Evolutionary conservation across 2,888 invertebrate genomes (phyloP).

Genomic region (Cheilosia vernalis): DNA sequence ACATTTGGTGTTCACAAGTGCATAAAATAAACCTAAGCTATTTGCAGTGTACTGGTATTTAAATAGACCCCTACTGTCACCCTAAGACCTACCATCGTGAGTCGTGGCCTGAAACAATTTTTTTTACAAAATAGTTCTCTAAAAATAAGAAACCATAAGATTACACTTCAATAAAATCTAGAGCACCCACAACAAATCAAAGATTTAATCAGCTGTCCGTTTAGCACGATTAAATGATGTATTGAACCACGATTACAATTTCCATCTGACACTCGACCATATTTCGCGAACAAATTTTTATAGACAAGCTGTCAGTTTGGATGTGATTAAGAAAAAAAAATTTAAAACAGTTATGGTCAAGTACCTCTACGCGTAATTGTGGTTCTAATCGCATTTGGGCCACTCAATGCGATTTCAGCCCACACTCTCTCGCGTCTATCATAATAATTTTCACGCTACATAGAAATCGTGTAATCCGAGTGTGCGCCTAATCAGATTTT

Average conservation of each 20-base stretch:
- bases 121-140: too few relatives aligned
- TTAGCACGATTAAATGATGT: slow-evolving; percentile 57
- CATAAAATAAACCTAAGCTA: too few relatives aligned
- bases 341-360: slow-evolving; percentile 33
- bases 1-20: too few relatives aligned
- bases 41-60: too few relatives aligned
- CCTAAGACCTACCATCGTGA: too few relatives aligned
- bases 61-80: too few relatives aligned
- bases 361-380: slow-evolving; percentile 56
- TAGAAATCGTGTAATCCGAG: slow-evolving; percentile 51
- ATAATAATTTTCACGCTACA: slow-evolving; percentile 42
- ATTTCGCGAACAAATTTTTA: slow-evolving; percentile 57
- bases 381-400: slow-evolving; percentile 53
- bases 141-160: too few relatives aligned
- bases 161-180: too few relatives aligned
- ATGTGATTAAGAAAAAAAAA: slow-evolving; percentile 10
- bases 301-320: slow-evolving; percentile 44
- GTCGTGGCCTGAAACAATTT: too few relatives aligned
- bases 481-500: slow-evolving; percentile 51
- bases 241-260: slow-evolving; percentile 48
- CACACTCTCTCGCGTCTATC: slow-evolving; percentile 34
- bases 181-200: background rate
- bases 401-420: slow-evolving; percentile 46
- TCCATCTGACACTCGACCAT: slow-evolving; percentile 43
- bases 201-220: slow-evolving; percentile 50